phyloP scores from a whole-genome alignment of 2,113 vertebrate species.

The Elaphurus davidianus region DNA sequence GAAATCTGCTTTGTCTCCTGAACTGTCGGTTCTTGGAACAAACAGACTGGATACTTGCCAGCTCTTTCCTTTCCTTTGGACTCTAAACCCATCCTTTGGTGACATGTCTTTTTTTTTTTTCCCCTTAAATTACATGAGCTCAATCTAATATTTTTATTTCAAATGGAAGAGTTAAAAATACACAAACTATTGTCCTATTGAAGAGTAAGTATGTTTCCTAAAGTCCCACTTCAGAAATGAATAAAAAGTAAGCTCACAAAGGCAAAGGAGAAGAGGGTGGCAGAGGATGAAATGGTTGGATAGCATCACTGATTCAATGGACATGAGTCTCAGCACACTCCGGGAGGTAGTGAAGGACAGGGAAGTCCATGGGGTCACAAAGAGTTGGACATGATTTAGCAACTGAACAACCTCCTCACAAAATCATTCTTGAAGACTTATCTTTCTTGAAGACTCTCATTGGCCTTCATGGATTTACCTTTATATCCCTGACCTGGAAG shows the following conservation, averaged over 20 bases:
- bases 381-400: not conserved
- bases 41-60: not conserved
- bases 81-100: not conserved
- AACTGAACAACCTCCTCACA: not conserved
- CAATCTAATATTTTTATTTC: slow-evolving; percentile 2
- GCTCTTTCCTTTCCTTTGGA: not conserved
- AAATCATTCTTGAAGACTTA: not conserved
- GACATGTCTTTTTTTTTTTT: not conserved
- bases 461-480: not conserved
- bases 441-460: not conserved
- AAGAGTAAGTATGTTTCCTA: not conserved
- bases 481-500: not conserved
- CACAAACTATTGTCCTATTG: not conserved
- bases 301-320: not conserved
- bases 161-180: slow-evolving; percentile 25
- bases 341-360: not conserved
- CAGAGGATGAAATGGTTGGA: not conserved
- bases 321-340: not conserved
- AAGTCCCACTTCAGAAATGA: not conserved
- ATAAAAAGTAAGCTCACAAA: not conserved
- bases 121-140: not conserved
- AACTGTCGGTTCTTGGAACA: not conserved
- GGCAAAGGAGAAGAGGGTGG: not conserved
- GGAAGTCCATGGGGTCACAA: not conserved
- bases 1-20: not conserved